Conservation (phyloP, 2,888 invertebrate genomes). For the Philopedon plagiatum region DNA sequence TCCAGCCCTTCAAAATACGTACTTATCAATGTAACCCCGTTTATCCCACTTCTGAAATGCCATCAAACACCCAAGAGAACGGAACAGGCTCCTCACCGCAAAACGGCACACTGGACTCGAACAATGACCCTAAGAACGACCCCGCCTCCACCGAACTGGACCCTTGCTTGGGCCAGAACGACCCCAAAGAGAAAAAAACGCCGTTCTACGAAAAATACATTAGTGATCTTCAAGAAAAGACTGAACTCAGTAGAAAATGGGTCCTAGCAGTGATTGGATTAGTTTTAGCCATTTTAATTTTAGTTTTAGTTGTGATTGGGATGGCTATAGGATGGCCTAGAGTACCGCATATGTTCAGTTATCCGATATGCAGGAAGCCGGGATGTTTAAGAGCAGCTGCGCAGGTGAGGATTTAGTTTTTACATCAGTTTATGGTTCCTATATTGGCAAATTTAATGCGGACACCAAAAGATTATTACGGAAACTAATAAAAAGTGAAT, state of each 20-base stretch:
- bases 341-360: slow-evolving; percentile 65
- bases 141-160: slow-evolving; percentile 59
- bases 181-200: slow-evolving; percentile 23
- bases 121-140: slow-evolving; percentile 7
- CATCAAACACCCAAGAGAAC: background rate
- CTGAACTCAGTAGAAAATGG: slow-evolving; percentile 60
- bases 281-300: slow-evolving; percentile 63
- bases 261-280: slow-evolving; percentile 58
- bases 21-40: background rate
- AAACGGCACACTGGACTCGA: slow-evolving; percentile 19
- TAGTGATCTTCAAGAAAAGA: slow-evolving; percentile 58
- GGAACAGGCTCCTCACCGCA: background rate
- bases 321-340: slow-evolving; percentile 69
- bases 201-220: slow-evolving; percentile 55
- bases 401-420: slow-evolving; percentile 63
- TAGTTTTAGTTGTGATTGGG: slow-evolving; percentile 68
- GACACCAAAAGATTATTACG: too few relatives aligned
- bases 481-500: too few relatives aligned
- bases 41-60: background rate
- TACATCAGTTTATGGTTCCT: too few relatives aligned
- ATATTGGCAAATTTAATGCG: too few relatives aligned
- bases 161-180: slow-evolving; percentile 59
- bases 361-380: slow-evolving; percentile 68
- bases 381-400: slow-evolving; percentile 71
- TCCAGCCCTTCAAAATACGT: background rate